Evolutionary conservation across 2,113 vertebrate genomes (phyloP).

Genomic region (Regulus satrapa): DNA sequence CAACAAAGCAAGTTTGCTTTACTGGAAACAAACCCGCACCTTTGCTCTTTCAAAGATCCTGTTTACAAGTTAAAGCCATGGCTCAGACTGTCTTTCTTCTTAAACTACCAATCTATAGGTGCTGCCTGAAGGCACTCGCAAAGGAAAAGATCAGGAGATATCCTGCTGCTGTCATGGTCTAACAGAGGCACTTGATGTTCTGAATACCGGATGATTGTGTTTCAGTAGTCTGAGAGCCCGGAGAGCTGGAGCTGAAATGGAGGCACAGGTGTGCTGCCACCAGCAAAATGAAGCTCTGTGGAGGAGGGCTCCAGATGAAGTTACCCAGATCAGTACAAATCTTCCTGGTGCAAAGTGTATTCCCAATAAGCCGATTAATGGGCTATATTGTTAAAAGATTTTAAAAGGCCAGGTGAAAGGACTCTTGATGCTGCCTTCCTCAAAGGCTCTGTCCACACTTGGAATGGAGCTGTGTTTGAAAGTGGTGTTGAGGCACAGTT

Average conservation of each 20-base stretch:
- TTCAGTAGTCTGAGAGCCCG: not conserved
- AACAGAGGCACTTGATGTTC: not conserved
- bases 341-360: not conserved
- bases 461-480: not conserved
- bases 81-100: constrained; percentile 35
- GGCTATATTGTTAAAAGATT: not conserved
- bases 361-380: not conserved
- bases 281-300: not conserved
- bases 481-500: not conserved
- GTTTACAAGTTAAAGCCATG: constrained; percentile 65
- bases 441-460: not conserved
- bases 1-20: constrained; percentile 65
- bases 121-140: constrained; percentile 7
- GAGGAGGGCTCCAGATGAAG: not conserved
- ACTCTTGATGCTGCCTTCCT: not conserved
- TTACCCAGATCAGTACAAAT: not conserved
- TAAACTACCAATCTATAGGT: constrained; percentile 15
- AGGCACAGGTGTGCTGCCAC: not conserved
- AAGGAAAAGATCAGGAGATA: not conserved
- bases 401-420: not conserved
- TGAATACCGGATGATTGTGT: not conserved
- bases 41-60: constrained; percentile 68
- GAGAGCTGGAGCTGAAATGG: not conserved
- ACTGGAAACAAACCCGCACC: constrained; percentile 57
- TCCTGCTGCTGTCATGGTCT: constrained; percentile 7